phyloP scores from a whole-genome alignment of 2,113 vertebrate genomes.

The Dipodomys spectabilis region DNA sequence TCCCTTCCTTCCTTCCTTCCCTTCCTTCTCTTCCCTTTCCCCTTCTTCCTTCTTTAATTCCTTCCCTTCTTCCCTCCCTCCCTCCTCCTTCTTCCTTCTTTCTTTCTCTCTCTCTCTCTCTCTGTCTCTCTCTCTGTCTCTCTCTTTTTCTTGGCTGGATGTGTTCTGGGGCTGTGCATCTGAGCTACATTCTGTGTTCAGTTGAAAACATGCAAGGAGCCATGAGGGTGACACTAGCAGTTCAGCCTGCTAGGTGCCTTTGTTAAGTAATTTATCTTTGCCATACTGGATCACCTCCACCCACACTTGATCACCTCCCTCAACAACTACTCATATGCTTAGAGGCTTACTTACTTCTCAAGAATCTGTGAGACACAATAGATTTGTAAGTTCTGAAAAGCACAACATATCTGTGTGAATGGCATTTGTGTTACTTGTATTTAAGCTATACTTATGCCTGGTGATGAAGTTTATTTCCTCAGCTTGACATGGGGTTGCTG shows the following conservation, averaged over 20 bases:
- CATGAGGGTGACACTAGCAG: too few relatives aligned
- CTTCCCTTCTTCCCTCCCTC: too few relatives aligned
- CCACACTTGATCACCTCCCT: not conserved
- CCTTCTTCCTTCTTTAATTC: too few relatives aligned
- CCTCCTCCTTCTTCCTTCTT: too few relatives aligned
- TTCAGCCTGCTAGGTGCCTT: not conserved
- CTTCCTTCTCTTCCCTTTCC: too few relatives aligned
- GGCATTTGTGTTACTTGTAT: not conserved
- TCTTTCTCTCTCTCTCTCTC: too few relatives aligned
- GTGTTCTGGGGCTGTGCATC: rapidly evolving
- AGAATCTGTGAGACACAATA: not conserved
- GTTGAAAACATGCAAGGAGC: rapidly evolving
- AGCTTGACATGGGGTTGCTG: too few relatives aligned
- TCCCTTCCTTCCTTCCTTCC: too few relatives aligned
- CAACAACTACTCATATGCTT: not conserved
- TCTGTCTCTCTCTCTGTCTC: too few relatives aligned
- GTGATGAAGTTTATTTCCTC: not conserved
- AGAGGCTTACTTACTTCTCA: not conserved
- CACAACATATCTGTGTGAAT: rapidly evolving
- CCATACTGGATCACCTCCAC: too few relatives aligned
- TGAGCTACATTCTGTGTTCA: not conserved
- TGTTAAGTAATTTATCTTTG: not conserved
- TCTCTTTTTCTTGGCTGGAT: too few relatives aligned
- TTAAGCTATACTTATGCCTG: not conserved
- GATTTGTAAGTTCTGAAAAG: not conserved